Evolutionary conservation across 2,888 invertebrate species (phyloP).

Genomic region (Neelides folsomi): DNA sequence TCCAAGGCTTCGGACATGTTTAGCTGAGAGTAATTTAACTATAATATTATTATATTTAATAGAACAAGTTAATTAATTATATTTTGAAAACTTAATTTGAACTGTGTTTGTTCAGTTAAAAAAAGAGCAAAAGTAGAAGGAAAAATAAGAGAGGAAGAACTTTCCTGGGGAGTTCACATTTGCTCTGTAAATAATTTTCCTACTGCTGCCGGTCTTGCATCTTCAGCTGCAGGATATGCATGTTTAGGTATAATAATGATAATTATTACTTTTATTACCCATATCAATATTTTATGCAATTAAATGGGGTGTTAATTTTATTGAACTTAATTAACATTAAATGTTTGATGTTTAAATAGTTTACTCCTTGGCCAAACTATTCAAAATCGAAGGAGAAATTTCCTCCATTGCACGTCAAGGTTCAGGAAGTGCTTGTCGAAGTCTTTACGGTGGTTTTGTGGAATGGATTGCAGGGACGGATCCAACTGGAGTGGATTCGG

Average conservation of each 20-base stretch:
- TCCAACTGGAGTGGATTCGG: constrained; percentile 57
- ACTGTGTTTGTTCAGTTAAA: constrained; percentile 39
- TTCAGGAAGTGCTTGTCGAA: constrained; percentile 94
- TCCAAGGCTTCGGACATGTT: constrained; percentile 59
- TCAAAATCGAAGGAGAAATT: constrained; percentile 57
- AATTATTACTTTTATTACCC: too few relatives aligned
- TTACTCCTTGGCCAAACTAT: constrained; percentile 58
- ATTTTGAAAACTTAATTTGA: background rate
- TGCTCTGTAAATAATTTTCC: constrained; percentile 95
- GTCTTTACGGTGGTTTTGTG: constrained; percentile 87
- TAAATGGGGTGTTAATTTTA: too few relatives aligned
- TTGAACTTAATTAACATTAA: too few relatives aligned
- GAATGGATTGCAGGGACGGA: constrained; percentile 66
- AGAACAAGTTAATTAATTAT: background rate
- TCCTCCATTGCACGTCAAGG: constrained; percentile 67
- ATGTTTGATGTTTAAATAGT: constrained; percentile 40
- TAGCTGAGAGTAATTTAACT: constrained; percentile 49
- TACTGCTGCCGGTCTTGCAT: constrained; percentile 93
- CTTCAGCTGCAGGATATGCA: constrained; percentile 96
- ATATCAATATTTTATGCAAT: too few relatives aligned
- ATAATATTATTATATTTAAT: background rate
- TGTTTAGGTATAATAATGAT: constrained; percentile 50
- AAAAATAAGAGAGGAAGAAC: constrained; percentile 32
- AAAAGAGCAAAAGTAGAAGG: constrained; percentile 39
- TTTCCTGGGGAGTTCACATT: constrained; percentile 46